These are phyloP conservation scores for Chaenodraco wilsoni DNA, from an alignment of 2,797 vertebrate genomes.

Conservation along the genomic window DNA sequence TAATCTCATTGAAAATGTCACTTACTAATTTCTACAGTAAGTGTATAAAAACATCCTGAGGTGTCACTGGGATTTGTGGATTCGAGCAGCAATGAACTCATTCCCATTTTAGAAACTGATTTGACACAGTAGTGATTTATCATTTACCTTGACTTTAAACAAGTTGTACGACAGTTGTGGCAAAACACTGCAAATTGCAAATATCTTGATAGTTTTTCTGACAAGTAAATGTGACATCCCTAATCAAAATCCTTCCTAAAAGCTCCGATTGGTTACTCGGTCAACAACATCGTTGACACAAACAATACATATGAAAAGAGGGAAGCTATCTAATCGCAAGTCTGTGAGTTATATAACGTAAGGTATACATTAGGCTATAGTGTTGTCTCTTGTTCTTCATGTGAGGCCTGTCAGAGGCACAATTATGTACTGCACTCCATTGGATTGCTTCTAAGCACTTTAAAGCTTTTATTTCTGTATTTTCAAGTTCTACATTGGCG, in stretches of 20 bases:
- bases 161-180: background rate
- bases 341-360: slow-evolving; percentile 17
- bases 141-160: background rate
- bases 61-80: background rate
- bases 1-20: slow-evolving; percentile 1
- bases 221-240: background rate
- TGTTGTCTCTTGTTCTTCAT: slow-evolving; percentile 9
- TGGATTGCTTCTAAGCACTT: background rate
- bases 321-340: background rate
- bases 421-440: background rate
- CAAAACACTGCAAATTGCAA: background rate
- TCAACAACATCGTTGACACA: background rate
- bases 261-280: background rate
- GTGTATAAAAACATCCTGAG: background rate
- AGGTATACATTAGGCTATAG: background rate
- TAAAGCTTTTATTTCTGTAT: background rate
- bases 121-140: background rate
- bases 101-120: background rate
- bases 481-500: background rate
- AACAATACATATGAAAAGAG: background rate
- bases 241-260: background rate
- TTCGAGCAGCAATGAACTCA: background rate
- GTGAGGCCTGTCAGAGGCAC: slow-evolving; percentile 6
- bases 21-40: background rate
- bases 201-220: background rate